A percentile compares a stretch with the other conserved stretches of the same genome.
Conservation (phyloP, 53 echinoderm and acorn worm genomes). For the Mesocentrotus franciscanus region DNA sequence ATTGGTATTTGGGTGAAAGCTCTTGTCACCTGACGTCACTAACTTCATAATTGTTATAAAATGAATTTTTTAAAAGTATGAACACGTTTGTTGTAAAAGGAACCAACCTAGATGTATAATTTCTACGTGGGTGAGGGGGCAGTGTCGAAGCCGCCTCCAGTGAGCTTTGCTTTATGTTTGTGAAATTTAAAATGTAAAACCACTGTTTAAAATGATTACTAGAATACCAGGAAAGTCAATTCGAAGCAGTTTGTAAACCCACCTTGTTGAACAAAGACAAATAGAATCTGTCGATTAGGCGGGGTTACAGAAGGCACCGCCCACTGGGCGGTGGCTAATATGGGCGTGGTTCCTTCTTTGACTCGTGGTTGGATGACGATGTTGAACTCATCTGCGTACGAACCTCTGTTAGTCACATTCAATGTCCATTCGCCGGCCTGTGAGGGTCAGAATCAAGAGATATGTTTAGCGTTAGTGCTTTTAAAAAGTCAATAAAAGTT, state of each 20-base stretch:
- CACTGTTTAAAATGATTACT: too few species aligned
- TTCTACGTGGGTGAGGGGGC: too few species aligned
- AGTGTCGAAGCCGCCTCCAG: too few species aligned
- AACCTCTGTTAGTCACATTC: slow-evolving; percentile 24
- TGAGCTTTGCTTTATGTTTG: too few species aligned
- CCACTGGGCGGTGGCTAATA: slow-evolving; percentile 79
- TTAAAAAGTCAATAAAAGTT: too few species aligned
- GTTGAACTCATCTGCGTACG: slow-evolving; percentile 45
- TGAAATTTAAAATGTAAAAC: too few species aligned
- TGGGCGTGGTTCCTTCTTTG: slow-evolving; percentile 75
- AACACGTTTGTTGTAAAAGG: too few species aligned
- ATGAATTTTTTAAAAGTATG: too few species aligned
- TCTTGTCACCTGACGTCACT: too few species aligned
- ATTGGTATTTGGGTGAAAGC: too few species aligned
- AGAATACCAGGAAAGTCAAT: not conserved
- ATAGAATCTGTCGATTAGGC: slow-evolving; percentile 83
- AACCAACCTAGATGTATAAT: too few species aligned
- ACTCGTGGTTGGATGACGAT: slow-evolving; percentile 72
- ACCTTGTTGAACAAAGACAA: slow-evolving; percentile 89
- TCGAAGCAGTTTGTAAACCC: not conserved
- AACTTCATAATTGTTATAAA: too few species aligned
- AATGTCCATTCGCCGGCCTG: slow-evolving; percentile 61
- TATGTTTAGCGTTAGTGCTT: not conserved
- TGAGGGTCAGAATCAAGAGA: not conserved
- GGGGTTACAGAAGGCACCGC: slow-evolving; percentile 75